A percentile compares a stretch with the other conserved stretches of the same genome.
Conservation (phyloP, 2,797 vertebrate genomes). For the Acanthis flammea region DNA sequence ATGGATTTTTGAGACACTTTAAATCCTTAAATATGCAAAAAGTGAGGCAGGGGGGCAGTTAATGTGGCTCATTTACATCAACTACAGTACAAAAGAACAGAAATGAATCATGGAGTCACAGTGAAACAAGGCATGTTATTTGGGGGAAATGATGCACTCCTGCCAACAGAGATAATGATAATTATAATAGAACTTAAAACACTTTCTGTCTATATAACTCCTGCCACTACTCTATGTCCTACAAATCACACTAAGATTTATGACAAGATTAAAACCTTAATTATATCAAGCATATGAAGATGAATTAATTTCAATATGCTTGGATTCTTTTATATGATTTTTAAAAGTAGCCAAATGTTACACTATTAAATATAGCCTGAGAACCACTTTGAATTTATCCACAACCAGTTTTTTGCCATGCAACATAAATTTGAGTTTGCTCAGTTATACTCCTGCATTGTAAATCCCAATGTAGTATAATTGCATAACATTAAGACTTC, state of each 20-base stretch:
- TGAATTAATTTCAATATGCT: neutral
- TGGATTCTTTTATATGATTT: neutral
- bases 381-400: neutral
- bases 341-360: neutral
- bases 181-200: constrained; percentile 15
- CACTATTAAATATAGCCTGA: neutral
- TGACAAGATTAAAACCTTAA: neutral
- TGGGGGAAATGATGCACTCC: neutral
- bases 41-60: constrained; percentile 24
- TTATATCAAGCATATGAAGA: neutral
- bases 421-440: neutral
- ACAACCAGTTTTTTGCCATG: neutral
- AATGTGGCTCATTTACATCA: constrained; percentile 27
- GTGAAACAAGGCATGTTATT: neutral
- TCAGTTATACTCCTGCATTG: neutral
- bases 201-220: neutral
- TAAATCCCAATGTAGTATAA: neutral
- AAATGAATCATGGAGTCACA: neutral
- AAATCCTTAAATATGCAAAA: constrained; percentile 24
- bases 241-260: neutral
- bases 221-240: neutral
- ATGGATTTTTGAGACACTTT: constrained; percentile 19
- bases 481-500: neutral
- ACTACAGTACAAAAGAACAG: neutral
- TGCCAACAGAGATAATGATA: constrained; percentile 20